Evolutionary conservation across 2,113 vertebrate genomes (phyloP).

Genomic region (Mobula hypostoma): DNA sequence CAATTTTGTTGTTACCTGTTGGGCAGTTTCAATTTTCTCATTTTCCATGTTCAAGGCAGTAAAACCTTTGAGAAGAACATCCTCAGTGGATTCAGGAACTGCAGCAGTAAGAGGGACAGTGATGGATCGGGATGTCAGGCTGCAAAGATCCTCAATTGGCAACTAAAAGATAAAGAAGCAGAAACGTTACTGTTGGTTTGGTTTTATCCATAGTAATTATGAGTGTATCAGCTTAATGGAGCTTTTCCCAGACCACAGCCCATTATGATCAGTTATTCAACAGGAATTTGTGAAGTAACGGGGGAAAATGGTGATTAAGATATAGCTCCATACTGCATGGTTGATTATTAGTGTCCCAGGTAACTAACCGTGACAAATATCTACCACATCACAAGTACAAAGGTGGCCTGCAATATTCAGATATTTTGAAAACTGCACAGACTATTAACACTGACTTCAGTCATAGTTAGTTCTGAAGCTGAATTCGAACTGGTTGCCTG

Average conservation of each 20-base stretch:
- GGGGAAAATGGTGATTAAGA: not conserved
- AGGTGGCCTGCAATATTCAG: not conserved
- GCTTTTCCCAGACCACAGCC: not conserved
- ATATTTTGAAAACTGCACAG: not conserved
- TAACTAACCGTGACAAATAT: not conserved
- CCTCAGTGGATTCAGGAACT: conserved; percentile 81
- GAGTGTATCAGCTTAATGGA: not conserved
- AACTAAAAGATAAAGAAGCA: conserved; percentile 59
- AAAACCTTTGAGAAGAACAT: conserved; percentile 80
- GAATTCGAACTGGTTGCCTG: not conserved
- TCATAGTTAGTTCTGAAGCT: not conserved
- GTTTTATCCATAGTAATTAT: not conserved
- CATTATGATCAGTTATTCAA: not conserved
- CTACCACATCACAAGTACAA: not conserved
- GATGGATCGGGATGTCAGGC: conserved; percentile 69
- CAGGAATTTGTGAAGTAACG: not conserved
- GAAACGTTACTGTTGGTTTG: not conserved
- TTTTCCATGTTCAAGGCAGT: conserved; percentile 72
- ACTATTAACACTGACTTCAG: not conserved
- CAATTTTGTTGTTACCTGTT: conserved; percentile 65
- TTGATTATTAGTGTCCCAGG: not conserved
- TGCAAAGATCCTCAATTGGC: conserved; percentile 87
- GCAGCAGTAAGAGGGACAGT: conserved; percentile 60
- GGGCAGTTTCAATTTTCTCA: conserved; percentile 85
- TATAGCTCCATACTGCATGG: not conserved